These are phyloP conservation scores for Cephus pulcher DNA, from an alignment of 2,888 invertebrate genomes.

Conservation along the genomic window DNA sequence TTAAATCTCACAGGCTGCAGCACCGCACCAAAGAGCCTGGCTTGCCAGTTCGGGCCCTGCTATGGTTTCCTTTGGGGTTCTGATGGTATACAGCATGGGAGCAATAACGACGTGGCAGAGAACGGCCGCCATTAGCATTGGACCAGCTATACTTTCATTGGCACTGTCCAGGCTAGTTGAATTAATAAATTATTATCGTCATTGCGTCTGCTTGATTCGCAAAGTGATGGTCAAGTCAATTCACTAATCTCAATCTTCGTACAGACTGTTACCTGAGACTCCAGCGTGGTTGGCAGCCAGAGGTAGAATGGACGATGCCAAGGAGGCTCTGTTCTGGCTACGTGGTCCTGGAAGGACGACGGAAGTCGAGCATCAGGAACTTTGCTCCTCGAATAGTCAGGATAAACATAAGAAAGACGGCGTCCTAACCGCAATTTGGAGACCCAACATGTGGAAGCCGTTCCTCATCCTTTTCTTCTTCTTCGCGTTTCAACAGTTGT, in stretches of 20 bases:
- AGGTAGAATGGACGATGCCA: slow-evolving; percentile 72
- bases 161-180: slow-evolving; percentile 45
- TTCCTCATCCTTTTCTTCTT: slow-evolving; percentile 75
- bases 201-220: not conserved
- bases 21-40: slow-evolving; percentile 76
- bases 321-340: slow-evolving; percentile 75
- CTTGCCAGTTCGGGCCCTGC: slow-evolving; percentile 78
- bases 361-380: slow-evolving; percentile 74
- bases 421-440: slow-evolving; percentile 49
- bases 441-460: slow-evolving; percentile 75
- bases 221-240: not conserved
- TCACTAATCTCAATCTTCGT: not conserved
- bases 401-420: slow-evolving; percentile 36
- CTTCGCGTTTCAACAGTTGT: slow-evolving; percentile 78
- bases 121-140: slow-evolving; percentile 75
- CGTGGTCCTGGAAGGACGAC: slow-evolving; percentile 73
- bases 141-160: slow-evolving; percentile 59
- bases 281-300: slow-evolving; percentile 76
- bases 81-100: slow-evolving; percentile 77
- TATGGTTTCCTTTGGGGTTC: slow-evolving; percentile 78
- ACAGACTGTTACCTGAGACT: slow-evolving; percentile 74
- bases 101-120: slow-evolving; percentile 76
- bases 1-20: slow-evolving; percentile 73
- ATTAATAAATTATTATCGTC: not conserved
- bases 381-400: slow-evolving; percentile 66